Evolutionary conservation across 2,797 vertebrate species (phyloP).

Genomic region (Selene dorsalis): DNA sequence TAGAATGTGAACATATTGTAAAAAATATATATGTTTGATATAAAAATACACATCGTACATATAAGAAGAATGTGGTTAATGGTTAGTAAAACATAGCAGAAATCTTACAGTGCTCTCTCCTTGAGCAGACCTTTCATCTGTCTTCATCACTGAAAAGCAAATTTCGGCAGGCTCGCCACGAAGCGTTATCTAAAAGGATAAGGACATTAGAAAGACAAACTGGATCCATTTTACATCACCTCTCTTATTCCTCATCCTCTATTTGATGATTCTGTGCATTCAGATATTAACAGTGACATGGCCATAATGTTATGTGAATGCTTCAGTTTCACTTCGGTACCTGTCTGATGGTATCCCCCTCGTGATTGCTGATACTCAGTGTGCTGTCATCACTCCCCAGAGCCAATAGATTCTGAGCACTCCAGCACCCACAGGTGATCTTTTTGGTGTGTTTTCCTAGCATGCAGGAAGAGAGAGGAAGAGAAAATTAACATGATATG

Average conservation of each 20-base stretch:
- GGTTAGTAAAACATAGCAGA: background rate
- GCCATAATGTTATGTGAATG: too few species aligned
- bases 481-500: background rate
- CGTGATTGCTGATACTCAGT: conserved; percentile 94
- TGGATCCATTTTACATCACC: background rate
- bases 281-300: background rate
- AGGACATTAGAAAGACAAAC: conserved; percentile 27
- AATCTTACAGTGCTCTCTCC: conserved; percentile 91
- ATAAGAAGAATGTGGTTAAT: background rate
- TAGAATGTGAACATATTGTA: background rate
- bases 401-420: conserved; percentile 92
- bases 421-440: conserved; percentile 98
- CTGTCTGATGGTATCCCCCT: conserved; percentile 96
- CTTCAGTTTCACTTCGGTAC: conserved; percentile 68
- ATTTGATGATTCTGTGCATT: background rate
- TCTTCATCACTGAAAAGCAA: conserved; percentile 94
- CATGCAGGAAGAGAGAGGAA: background rate
- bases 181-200: conserved; percentile 85
- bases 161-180: conserved; percentile 91
- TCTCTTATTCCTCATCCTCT: background rate
- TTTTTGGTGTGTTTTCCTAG: conserved; percentile 95
- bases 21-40: background rate
- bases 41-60: background rate
- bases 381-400: conserved; percentile 95
- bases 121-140: conserved; percentile 87